Base-by-base conservation (phyloP, 2,797 vertebrate genomes). In the Parotocinclus haroldoi region DNA sequence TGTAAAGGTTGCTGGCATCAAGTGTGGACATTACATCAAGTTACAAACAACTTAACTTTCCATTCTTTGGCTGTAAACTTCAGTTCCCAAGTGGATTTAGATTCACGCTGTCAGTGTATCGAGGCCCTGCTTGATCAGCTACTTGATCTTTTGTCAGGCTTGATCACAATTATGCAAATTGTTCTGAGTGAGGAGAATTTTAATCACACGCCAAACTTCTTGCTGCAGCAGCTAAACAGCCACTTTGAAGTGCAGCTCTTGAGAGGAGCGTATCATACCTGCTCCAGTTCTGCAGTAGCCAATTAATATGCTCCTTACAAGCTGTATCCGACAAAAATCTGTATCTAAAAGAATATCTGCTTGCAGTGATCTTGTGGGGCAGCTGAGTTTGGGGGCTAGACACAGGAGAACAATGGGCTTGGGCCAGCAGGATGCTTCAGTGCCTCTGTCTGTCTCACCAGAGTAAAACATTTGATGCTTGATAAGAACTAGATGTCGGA, bases 231-330 rank as follows among this genome's bases (percentile, higher is more conserved):
- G n/a, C 48, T 14, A 50, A 48, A 3, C 45, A 50, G 48, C 14
- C 14, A 16, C 48, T 14, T 50, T 50, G 14, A 50, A 50, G 48
- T 14, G 48, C 13, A 50, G 14, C 48, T 50, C 48, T 50, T n/a
- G 39, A 58, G 48, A 17, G 39, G 14, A 53, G 48, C n/a, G 14
- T 12, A 52, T 27, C 27, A 38, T 37, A 13, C 10, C 14, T 40
- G 19, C 46, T 57, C 19, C 46, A 46, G 46, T 61, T 63, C 59
- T 73, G 39, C n/a, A 14, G 3, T 12, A 14, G 3, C 13, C 48
- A 61, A n/a, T 65, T 55, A 67, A 66, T 60, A 46, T 13, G 18
- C 58, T 69, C 51, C 49, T 38, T 58, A 55, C 56, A 44, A 56
- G 56, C 40, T 40, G 58, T 50, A 42, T 3, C 9, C 38, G 9